Evolutionary conservation across 2,113 vertebrate species (phyloP).

Genomic region (Porphyrio hochstetteri): DNA sequence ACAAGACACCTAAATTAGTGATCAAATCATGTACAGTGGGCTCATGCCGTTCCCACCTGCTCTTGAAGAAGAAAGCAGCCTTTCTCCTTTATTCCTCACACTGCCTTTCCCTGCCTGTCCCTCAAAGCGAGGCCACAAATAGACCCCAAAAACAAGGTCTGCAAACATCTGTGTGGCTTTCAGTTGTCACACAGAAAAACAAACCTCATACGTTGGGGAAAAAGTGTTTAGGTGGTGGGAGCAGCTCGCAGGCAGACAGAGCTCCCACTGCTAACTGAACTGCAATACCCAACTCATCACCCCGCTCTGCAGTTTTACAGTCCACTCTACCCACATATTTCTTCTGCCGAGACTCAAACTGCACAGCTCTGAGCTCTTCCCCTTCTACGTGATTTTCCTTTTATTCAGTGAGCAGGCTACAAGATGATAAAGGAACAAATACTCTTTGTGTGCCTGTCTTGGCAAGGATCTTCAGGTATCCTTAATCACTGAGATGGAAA

Average conservation of each 20-base stretch:
- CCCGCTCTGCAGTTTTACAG: not conserved
- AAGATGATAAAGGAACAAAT: not conserved
- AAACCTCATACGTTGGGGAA: accelerated
- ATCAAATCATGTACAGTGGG: not conserved
- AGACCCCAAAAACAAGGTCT: not conserved
- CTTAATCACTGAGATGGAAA: not conserved
- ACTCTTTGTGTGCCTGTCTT: not conserved
- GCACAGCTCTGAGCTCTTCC: not conserved
- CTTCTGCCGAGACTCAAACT: not conserved
- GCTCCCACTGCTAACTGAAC: not conserved
- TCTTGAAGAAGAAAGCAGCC: not conserved
- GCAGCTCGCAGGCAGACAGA: not conserved
- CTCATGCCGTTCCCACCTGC: not conserved
- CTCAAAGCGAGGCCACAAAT: no score
- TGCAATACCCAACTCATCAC: not conserved
- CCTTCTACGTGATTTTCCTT: not conserved
- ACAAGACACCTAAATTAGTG: not conserved
- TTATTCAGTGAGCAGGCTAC: not conserved
- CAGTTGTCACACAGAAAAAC: not conserved
- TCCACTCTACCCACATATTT: not conserved
- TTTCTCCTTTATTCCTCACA: not conserved
- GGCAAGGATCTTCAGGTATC: not conserved
- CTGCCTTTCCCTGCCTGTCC: not conserved
- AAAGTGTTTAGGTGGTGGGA: not conserved
- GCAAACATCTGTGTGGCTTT: not conserved